Evolutionary conservation across 2,113 vertebrate species (phyloP).

Genomic region (Alligator sinensis): DNA sequence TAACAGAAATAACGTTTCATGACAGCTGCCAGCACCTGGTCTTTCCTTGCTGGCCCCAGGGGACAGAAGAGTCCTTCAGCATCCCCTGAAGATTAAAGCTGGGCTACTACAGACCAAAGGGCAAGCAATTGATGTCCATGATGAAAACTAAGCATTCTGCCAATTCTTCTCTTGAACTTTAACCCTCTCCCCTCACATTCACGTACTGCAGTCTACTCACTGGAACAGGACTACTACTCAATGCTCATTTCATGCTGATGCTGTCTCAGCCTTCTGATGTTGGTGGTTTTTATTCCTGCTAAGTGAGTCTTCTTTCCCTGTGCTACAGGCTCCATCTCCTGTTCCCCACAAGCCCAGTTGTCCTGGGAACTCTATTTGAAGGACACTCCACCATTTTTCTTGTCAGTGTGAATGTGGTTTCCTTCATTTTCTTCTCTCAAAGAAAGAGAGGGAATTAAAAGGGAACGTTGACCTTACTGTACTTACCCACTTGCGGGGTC

Average conservation of each 20-base stretch:
- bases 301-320: neutral
- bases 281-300: neutral
- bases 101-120: neutral
- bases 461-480: neutral
- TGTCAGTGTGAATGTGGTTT: neutral
- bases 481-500: conserved; percentile 75
- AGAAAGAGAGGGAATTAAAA: neutral
- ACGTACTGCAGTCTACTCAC: neutral
- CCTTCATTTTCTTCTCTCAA: neutral
- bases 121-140: neutral
- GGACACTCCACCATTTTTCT: neutral
- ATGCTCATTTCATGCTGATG: neutral
- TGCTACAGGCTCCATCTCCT: neutral
- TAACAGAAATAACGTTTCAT: neutral
- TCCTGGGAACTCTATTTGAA: neutral
- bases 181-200: neutral
- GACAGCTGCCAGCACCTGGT: neutral
- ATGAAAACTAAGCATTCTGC: neutral
- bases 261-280: neutral
- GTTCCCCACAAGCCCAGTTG: neutral
- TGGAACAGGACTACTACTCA: neutral
- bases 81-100: neutral
- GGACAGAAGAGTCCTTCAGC: neutral
- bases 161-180: neutral
- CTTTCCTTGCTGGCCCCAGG: neutral